Conservation (phyloP, 2,888 invertebrate species). For the Sphaerophoria rueppellii region DNA sequence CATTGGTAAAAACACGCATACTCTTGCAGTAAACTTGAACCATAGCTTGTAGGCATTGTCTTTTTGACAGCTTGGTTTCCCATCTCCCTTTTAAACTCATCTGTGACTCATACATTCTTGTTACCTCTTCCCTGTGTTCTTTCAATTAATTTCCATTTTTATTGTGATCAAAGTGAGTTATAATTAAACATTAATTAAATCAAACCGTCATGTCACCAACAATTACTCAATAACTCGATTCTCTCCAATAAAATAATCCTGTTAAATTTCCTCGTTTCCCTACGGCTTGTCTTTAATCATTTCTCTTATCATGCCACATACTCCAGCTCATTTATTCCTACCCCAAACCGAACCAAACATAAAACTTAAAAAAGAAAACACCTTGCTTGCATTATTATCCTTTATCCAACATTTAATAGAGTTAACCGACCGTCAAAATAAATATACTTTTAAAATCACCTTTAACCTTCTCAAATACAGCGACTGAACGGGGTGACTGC, state of each 20-base stretch:
- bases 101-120: not conserved
- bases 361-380: slow-evolving; percentile 12
- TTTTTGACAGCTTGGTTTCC: too few species aligned
- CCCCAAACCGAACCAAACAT: not conserved
- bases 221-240: slow-evolving; percentile 12
- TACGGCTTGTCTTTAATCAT: not conserved
- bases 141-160: not conserved
- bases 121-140: not conserved
- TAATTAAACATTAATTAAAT: not conserved
- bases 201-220: not conserved
- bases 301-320: not conserved
- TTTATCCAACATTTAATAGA: slow-evolving; percentile 57
- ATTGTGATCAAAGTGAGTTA: not conserved
- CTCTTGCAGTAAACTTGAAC: too few species aligned
- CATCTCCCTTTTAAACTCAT: too few species aligned
- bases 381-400: slow-evolving; percentile 40
- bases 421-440: slow-evolving; percentile 64
- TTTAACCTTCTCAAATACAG: slow-evolving; percentile 44
- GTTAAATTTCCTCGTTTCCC: slow-evolving; percentile 22
- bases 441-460: slow-evolving; percentile 66
- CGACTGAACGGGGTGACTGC: not conserved
- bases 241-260: not conserved
- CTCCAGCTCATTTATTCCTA: too few species aligned
- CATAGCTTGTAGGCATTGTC: too few species aligned
- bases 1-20: too few species aligned